Base-by-base conservation (phyloP, 2,888 invertebrate genomes). In the Hofmannophila pseudospretella region DNA sequence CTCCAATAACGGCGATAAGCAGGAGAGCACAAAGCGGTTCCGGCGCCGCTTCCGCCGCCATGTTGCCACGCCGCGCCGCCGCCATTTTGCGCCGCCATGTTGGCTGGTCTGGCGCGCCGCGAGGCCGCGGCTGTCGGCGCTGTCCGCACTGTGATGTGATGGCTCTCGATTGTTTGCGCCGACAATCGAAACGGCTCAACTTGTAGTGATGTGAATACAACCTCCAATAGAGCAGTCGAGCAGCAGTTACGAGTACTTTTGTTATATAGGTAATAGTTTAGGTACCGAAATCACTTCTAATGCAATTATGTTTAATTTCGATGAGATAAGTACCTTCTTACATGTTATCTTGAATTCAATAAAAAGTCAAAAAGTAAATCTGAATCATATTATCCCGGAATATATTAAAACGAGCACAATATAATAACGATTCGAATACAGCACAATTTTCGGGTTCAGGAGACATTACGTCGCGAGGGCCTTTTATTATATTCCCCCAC, bases 391-490 rank as follows among this genome's bases (percentile, higher is more conserved):
- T n/a, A n/a, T n/a, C n/a, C n/a, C n/a, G n/a, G n/a, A n/a, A n/a
- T n/a, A n/a, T n/a, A n/a, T n/a, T n/a, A n/a, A n/a, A n/a, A n/a
- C n/a, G n/a, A n/a, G n/a, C n/a, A n/a, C n/a, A 53, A 49, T 45
- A 50, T 44, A 39, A 53, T 49, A 61, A 53, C 48, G 42, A 58
- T 50, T 52, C 47, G 47, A 54, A 61, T 49, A 59, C 44, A 48
- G 54, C 49, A 49, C 54, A 56, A 67, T 74, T 73, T 67, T 58
- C 58, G 47, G 58, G 54, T 51, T 54, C 45, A 45, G 51, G 42
- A 40, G 49, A 47, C 60, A 57, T 54, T 49, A 49, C 44, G n/a
- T n/a, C n/a, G n/a, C n/a, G 54, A 51, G 54, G 44, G 49, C 49
- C 51, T 57, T 62, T 65, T 62, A 60, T 64, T 56, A 63, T 56